phyloP scores from a whole-genome alignment of 2,113 vertebrate species.

The Rhipidura dahli region DNA sequence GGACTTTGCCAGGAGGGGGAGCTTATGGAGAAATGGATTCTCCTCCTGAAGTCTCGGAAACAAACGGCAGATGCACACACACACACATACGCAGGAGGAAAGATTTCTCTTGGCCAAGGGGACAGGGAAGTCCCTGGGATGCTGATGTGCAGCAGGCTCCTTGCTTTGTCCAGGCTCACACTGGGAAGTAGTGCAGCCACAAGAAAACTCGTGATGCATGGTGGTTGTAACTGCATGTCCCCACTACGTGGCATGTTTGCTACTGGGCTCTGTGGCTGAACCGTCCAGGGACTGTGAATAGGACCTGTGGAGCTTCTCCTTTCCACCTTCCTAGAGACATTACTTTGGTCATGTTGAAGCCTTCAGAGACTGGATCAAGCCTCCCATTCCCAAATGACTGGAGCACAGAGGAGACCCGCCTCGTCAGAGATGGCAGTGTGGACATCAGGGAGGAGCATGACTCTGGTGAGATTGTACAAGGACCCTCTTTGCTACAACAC shows the following conservation, averaged over 20 bases:
- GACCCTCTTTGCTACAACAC: neutral
- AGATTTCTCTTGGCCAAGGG: neutral
- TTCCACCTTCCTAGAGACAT: neutral
- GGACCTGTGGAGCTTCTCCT: neutral
- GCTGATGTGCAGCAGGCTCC: neutral
- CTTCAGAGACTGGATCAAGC: conserved; percentile 10
- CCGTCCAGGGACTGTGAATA: neutral
- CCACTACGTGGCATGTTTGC: neutral
- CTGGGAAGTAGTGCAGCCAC: neutral
- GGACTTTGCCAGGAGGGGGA: conserved; percentile 10
- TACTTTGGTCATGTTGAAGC: conserved; percentile 59
- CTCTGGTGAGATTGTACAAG: neutral
- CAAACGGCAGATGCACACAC: neutral
- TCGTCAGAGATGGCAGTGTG: neutral
- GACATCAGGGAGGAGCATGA: neutral
- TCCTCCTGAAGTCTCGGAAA: neutral
- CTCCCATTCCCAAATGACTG: neutral
- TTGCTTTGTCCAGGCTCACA: neutral
- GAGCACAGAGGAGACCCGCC: neutral
- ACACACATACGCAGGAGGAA: neutral
- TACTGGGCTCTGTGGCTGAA: neutral
- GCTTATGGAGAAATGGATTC: neutral
- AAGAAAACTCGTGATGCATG: neutral
- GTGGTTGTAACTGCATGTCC: neutral
- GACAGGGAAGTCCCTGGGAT: neutral